Evolutionary conservation across 1,140 invertebrate species (phyloP), one percentile per base, ranked within the genome.

Genomic region (Pogonomyrmex barbatus): DNA sequence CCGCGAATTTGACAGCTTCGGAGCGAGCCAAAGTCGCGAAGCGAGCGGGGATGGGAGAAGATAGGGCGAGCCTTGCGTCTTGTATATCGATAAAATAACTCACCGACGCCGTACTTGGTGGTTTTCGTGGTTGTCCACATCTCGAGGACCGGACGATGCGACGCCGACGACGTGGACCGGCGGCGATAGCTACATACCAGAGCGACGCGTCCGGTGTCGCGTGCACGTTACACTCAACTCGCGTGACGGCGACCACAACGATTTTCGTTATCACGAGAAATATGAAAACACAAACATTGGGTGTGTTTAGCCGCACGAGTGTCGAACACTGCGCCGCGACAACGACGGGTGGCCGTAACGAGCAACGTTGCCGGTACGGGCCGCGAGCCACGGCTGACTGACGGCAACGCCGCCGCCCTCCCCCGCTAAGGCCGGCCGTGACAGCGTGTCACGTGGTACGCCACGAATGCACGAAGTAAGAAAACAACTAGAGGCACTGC

Each of bases 111-210:
- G 94, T 96, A 96, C 94, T 96, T 96, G 86, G 96, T 96, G 45
- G 95, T 96, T 91, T 96, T 96, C 58, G 96, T 96, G 67, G 96
- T 96, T 68, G 95, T 96, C 96, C 96, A 96, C 96, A 96, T 96
- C 88, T 91, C 90, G 89, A 67, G 70, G 17, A 17, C 33, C 58
- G 58, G 63, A 54, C 67, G 84, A 71, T 54, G 33, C 47, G 62
- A 86, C 84, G 36, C 58, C 85, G 75, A 71, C 77, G 71, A 81
- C 63, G 50, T 81, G 24, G 39, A 33, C 10, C 54, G 36, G 14
- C 24, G 30, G 42, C 52, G 63, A 81, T 14, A 17, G 45, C 47
- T 50, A 90, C 90, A 93, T 91, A 68, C 87, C 88, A 84, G 68
- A 60, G 17, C 67, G 42, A 4, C 52, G 54, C 65, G 63, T 58